These are phyloP conservation scores for Spilosoma lubricipeda DNA, from an alignment of 2,888 invertebrate species.

Conservation along the genomic window DNA sequence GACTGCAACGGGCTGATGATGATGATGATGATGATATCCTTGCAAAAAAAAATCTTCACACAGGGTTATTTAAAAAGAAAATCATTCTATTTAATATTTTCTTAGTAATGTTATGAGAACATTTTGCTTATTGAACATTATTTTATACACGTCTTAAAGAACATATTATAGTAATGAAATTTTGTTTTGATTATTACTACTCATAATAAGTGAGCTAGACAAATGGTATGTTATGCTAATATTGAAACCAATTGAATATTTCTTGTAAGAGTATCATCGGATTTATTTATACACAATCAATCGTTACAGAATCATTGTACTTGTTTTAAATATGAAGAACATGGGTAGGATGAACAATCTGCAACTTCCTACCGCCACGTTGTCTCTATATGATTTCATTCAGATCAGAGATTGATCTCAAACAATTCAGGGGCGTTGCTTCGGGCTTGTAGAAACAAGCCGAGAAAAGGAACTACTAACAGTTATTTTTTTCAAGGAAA, in stretches of 20 bases:
- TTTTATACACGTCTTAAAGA: background rate
- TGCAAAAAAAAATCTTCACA: background rate
- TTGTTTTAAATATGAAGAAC: background rate
- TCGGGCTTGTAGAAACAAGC: background rate
- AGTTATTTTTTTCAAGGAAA: background rate
- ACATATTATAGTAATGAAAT: background rate
- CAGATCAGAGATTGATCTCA: background rate
- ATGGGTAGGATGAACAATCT: too few relatives aligned
- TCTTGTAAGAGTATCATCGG: background rate
- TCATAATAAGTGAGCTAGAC: background rate
- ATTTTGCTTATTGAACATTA: background rate
- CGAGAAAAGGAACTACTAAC: too few relatives aligned
- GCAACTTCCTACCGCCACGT: background rate
- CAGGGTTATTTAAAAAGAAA: background rate
- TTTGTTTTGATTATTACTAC: background rate
- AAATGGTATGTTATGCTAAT: background rate
- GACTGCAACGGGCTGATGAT: too few relatives aligned
- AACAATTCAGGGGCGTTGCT: background rate
- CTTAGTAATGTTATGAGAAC: background rate
- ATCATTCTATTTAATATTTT: background rate
- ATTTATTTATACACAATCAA: background rate
- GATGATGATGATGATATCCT: too few relatives aligned
- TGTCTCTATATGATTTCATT: background rate
- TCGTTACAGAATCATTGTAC: background rate
- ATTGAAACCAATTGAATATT: background rate